These are phyloP conservation scores for Caiman crocodilus DNA, from an alignment of 2,797 vertebrate species.

Conservation along the genomic window DNA sequence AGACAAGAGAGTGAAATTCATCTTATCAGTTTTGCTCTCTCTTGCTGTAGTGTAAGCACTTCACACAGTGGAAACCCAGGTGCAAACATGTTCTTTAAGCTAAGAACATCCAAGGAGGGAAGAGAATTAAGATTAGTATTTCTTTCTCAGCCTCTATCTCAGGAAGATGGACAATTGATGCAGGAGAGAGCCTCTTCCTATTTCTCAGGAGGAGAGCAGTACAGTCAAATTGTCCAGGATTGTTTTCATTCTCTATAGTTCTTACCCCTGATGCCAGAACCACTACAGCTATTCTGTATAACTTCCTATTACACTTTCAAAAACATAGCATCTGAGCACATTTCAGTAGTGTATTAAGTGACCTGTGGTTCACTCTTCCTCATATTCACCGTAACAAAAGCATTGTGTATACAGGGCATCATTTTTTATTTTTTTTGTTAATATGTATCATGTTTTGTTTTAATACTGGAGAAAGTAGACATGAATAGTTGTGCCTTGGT, in stretches of 20 bases:
- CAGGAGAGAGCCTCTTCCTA: neutral
- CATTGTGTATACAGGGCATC: neutral
- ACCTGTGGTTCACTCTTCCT: neutral
- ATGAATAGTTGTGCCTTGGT: neutral
- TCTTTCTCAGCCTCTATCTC: neutral
- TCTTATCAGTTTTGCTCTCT: neutral
- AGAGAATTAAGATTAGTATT: neutral
- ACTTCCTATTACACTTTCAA: neutral
- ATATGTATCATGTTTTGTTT: neutral
- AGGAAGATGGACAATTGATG: neutral
- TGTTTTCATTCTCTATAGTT: neutral
- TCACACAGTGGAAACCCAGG: neutral
- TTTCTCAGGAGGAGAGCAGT: neutral
- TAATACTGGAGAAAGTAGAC: neutral
- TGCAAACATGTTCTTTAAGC: neutral
- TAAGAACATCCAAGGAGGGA: neutral
- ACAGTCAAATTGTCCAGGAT: neutral
- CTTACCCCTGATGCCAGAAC: neutral
- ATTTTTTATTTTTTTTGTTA: neutral
- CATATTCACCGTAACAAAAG: neutral
- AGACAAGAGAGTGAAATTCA: neutral
- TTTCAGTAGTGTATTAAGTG: neutral
- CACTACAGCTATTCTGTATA: neutral
- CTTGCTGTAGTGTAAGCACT: neutral
- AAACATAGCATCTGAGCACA: neutral